phyloP scores from a whole-genome alignment of 2,797 vertebrate species.

The Ctenopoma kingsleyae region DNA sequence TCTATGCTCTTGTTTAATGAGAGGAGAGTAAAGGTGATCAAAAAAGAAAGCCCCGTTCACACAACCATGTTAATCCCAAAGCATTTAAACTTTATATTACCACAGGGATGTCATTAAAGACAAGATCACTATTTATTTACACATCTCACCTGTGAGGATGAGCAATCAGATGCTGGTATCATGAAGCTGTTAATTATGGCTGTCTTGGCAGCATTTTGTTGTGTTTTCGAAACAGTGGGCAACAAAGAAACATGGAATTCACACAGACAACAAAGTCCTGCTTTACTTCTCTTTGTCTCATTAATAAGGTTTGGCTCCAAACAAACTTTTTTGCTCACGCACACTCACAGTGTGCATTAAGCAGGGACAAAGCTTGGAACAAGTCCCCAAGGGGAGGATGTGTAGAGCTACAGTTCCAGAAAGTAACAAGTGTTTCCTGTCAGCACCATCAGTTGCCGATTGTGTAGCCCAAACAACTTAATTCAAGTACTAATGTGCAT shows the following conservation, averaged over 20 bases:
- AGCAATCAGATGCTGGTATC: slow-evolving; percentile 9
- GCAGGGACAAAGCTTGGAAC: slow-evolving; percentile 20
- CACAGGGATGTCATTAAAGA: slow-evolving; percentile 26
- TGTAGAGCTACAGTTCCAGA: slow-evolving; percentile 15
- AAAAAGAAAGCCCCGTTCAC: slow-evolving; percentile 23
- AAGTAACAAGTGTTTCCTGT: slow-evolving; percentile 37
- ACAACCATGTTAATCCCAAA: slow-evolving; percentile 20
- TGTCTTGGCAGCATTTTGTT: slow-evolving; percentile 15
- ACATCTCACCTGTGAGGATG: slow-evolving; percentile 27
- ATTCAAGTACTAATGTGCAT: slow-evolving; percentile 18
- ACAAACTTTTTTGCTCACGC: slow-evolving; percentile 40
- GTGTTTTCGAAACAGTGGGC: slow-evolving; percentile 8
- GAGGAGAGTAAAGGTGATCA: background rate
- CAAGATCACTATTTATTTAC: slow-evolving; percentile 37
- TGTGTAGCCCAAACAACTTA: slow-evolving; percentile 9
- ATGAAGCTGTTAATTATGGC: slow-evolving; percentile 48
- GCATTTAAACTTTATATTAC: slow-evolving; percentile 27
- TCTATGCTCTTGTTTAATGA: slow-evolving; percentile 19
- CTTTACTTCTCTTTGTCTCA: slow-evolving; percentile 33
- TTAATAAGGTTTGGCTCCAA: slow-evolving; percentile 42
- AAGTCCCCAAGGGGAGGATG: slow-evolving; percentile 19
- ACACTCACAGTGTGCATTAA: slow-evolving; percentile 8
- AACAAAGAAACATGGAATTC: slow-evolving; percentile 26
- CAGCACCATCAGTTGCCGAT: slow-evolving; percentile 17
- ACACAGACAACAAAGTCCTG: slow-evolving; percentile 26